These are phyloP conservation scores for Platerodrilus igneus DNA, from an alignment of 2,888 invertebrate genomes.

Conservation along the genomic window DNA sequence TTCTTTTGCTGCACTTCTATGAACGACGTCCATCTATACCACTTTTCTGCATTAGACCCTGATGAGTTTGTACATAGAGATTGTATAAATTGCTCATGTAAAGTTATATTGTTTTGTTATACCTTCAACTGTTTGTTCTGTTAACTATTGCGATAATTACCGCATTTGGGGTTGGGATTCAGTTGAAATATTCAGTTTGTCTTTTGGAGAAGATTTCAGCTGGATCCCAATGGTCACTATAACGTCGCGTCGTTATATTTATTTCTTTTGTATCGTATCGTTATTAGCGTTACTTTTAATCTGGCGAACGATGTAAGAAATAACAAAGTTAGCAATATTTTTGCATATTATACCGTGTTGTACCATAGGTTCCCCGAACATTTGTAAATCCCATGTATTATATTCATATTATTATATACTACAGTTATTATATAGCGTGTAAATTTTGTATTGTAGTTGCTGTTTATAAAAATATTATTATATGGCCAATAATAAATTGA, in stretches of 20 bases:
- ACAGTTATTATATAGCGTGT: constrained; percentile 63
- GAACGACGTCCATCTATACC: constrained; percentile 22
- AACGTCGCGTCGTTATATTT: constrained; percentile 7
- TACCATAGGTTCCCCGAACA: constrained; percentile 42
- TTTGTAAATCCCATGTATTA: constrained; percentile 51
- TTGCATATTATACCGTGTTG: constrained; percentile 50
- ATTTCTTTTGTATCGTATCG: constrained; percentile 42
- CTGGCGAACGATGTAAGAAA: constrained; percentile 45
- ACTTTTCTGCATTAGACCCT: constrained; percentile 23
- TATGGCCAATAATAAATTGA: constrained; percentile 66
- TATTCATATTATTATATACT: constrained; percentile 51
- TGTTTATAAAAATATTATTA: constrained; percentile 71
- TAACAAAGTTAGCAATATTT: constrained; percentile 51
- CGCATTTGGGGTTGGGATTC: constrained; percentile 9
- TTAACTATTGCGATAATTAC: constrained; percentile 23
- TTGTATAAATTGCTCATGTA: constrained; percentile 50
- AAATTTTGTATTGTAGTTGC: constrained; percentile 72
- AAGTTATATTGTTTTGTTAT: constrained; percentile 46
- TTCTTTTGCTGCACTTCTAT: constrained; percentile 29
- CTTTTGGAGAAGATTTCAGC: constrained; percentile 12
- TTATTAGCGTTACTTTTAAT: constrained; percentile 41
- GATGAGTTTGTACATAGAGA: constrained; percentile 42
- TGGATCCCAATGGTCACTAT: constrained; percentile 13
- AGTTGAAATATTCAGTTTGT: constrained; percentile 13
- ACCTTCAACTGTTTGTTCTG: constrained; percentile 40